Evolutionary conservation across 2,797 vertebrate genomes (phyloP).

Genomic region (Furcifer pardalis): DNA sequence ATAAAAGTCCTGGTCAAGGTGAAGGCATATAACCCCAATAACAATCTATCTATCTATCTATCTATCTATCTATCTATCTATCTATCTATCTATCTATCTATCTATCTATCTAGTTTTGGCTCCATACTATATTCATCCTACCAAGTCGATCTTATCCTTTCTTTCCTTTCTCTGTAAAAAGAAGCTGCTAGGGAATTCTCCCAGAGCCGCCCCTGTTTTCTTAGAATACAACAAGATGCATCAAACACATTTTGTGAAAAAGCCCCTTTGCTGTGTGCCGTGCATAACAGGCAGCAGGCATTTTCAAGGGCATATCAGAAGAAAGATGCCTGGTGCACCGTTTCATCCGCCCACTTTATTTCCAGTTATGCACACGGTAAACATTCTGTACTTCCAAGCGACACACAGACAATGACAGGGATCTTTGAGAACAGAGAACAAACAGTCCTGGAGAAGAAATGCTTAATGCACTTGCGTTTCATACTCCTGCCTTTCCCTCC

Average conservation of each 20-base stretch:
- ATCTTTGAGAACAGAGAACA: slow-evolving; percentile 20
- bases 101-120: too few relatives aligned
- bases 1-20: too few relatives aligned
- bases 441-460: neutral
- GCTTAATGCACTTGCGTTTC: neutral
- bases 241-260: neutral
- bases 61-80: too few relatives aligned
- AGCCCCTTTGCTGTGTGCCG: too few relatives aligned
- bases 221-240: too few relatives aligned
- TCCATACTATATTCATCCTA: too few relatives aligned
- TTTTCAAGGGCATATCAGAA: neutral
- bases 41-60: too few relatives aligned
- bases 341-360: neutral
- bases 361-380: neutral
- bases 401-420: neutral
- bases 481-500: neutral
- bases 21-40: too few relatives aligned
- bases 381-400: neutral
- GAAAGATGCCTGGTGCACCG: neutral
- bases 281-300: neutral
- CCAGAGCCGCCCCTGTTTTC: neutral
- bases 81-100: too few relatives aligned
- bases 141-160: too few relatives aligned
- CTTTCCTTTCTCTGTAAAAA: too few relatives aligned
- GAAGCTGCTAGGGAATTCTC: neutral